These are phyloP conservation scores for Picathartes gymnocephalus DNA, from an alignment of 2,113 vertebrate genomes.

Conservation along the genomic window DNA sequence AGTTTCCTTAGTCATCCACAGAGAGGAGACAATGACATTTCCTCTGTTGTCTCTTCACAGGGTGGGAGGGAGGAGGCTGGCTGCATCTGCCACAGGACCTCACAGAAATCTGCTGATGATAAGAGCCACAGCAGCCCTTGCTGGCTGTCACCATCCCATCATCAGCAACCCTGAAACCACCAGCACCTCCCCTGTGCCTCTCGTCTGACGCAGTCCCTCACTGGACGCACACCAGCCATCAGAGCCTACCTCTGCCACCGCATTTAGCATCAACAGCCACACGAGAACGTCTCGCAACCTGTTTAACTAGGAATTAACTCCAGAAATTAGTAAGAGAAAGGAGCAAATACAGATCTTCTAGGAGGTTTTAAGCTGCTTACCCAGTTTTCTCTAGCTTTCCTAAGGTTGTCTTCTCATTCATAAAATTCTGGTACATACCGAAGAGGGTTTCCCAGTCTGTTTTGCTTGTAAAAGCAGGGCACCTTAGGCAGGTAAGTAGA, in stretches of 20 bases:
- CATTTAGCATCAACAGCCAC: background rate
- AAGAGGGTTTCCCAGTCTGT: background rate
- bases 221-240: background rate
- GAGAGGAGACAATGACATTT: background rate
- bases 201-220: background rate
- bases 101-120: background rate
- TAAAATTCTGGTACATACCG: background rate
- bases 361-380: background rate
- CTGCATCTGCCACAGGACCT: background rate
- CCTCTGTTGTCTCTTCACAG: background rate
- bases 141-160: background rate
- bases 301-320: background rate
- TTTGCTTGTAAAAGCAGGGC: background rate
- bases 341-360: background rate
- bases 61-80: background rate
- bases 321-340: background rate
- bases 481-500: background rate
- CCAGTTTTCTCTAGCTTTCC: background rate
- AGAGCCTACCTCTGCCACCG: background rate
- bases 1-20: background rate
- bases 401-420: background rate
- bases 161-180: background rate
- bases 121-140: background rate
- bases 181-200: background rate
- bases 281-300: accelerated